phyloP scores from a whole-genome alignment of 2,888 invertebrate genomes.

The Erebia ligea region DNA sequence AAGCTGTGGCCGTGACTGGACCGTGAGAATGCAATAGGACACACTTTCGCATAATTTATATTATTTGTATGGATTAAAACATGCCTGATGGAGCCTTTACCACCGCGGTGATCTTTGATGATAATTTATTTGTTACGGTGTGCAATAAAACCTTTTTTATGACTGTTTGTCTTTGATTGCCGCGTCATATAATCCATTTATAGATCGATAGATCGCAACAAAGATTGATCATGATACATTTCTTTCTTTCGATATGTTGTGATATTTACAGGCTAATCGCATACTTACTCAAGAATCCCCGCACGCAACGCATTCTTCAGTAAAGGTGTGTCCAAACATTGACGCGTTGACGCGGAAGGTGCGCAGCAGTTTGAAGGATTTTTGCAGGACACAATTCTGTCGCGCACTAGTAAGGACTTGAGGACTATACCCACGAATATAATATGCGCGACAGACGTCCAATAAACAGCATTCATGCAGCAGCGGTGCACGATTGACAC shows the following conservation, averaged over 20 bases:
- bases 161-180: conserved; percentile 26
- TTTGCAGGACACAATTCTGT: no score
- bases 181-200: conserved; percentile 23
- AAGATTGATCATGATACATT: conserved; percentile 23
- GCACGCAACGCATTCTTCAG: neutral
- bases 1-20: no score
- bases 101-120: conserved; percentile 12
- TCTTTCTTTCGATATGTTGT: neutral
- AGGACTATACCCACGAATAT: no score
- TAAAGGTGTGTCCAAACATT: no score
- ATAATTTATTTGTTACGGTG: conserved; percentile 6
- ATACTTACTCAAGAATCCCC: neutral
- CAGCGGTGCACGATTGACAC: no score
- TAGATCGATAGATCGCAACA: conserved; percentile 21
- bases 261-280: neutral
- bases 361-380: no score
- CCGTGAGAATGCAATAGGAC: no score
- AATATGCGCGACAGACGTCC: no score
- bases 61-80: neutral
- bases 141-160: conserved; percentile 22
- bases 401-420: no score
- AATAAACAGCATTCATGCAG: no score
- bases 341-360: no score
- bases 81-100: conserved; percentile 1
- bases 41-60: no score